phyloP scores from a whole-genome alignment of 2,888 invertebrate species.

The Teleiodes luculella region DNA sequence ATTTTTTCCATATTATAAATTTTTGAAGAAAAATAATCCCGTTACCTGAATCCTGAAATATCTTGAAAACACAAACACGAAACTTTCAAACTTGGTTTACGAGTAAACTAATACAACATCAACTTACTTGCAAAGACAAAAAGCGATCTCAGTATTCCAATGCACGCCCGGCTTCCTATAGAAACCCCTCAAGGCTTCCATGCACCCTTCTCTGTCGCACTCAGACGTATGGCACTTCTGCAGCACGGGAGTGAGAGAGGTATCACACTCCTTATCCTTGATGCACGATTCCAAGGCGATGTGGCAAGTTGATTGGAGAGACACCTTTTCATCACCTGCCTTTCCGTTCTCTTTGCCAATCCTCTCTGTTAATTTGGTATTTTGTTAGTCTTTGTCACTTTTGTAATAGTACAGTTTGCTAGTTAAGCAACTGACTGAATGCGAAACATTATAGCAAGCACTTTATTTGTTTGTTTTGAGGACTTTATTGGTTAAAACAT shows the following conservation, averaged over 20 bases:
- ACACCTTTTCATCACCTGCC: conserved; percentile 77
- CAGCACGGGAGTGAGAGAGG: conserved; percentile 89
- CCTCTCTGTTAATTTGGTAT: conserved; percentile 68
- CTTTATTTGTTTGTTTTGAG: no score
- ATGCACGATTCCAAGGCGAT: conserved; percentile 89
- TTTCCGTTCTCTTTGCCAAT: conserved; percentile 77
- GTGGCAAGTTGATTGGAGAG: conserved; percentile 91
- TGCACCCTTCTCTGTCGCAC: conserved; percentile 92
- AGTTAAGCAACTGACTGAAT: background rate
- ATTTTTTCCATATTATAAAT: no score
- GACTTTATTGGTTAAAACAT: no score
- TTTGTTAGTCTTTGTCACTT: conserved; percentile 22
- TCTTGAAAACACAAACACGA: no score
- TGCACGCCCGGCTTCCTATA: conserved; percentile 88
- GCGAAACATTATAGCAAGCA: no score
- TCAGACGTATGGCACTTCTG: conserved; percentile 85
- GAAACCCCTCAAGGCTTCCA: conserved; percentile 91
- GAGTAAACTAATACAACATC: no score
- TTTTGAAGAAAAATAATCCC: no score
- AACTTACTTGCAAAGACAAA: conserved; percentile 95
- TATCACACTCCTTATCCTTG: conserved; percentile 88
- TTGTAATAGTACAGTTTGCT: conserved; percentile 6
- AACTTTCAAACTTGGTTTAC: no score
- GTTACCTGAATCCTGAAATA: no score
- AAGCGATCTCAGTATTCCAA: conserved; percentile 93